phyloP scores from a whole-genome alignment of 2,113 vertebrate genomes.

The Thryonomys swinderianus region DNA sequence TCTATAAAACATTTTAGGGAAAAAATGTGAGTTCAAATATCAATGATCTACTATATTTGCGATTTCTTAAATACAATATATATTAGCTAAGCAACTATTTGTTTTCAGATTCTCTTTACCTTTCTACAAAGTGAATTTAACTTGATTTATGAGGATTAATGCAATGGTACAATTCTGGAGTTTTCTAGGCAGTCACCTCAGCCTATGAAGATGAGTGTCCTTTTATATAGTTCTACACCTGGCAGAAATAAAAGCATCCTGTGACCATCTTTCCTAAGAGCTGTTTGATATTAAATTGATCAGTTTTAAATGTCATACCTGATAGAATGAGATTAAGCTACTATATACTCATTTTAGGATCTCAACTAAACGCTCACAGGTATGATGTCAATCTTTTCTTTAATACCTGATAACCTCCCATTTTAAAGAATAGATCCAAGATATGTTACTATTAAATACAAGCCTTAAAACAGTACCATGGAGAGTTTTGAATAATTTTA shows the following conservation, averaged over 20 bases:
- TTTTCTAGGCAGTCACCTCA: neutral
- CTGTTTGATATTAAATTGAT: neutral
- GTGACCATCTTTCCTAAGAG: neutral
- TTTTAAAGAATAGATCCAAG: conserved; percentile 22
- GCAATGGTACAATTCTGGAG: neutral
- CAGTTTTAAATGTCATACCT: neutral
- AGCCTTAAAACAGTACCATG: neutral
- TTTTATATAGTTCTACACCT: neutral
- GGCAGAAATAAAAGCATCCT: neutral
- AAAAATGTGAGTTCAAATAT: neutral
- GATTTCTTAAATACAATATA: neutral
- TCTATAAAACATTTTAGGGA: neutral
- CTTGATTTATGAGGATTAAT: neutral
- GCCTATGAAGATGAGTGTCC: no score
- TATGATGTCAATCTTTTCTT: neutral
- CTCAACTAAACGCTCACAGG: neutral
- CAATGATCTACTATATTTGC: neutral
- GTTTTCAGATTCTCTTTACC: neutral
- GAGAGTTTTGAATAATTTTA: neutral
- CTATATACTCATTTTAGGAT: neutral
- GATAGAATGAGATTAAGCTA: neutral
- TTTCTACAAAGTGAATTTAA: neutral
- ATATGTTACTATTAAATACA: neutral
- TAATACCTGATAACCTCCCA: neutral
- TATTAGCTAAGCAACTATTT: neutral